Evolutionary conservation across 2,797 vertebrate species (phyloP).

Genomic region (Chaunax sp.): DNA sequence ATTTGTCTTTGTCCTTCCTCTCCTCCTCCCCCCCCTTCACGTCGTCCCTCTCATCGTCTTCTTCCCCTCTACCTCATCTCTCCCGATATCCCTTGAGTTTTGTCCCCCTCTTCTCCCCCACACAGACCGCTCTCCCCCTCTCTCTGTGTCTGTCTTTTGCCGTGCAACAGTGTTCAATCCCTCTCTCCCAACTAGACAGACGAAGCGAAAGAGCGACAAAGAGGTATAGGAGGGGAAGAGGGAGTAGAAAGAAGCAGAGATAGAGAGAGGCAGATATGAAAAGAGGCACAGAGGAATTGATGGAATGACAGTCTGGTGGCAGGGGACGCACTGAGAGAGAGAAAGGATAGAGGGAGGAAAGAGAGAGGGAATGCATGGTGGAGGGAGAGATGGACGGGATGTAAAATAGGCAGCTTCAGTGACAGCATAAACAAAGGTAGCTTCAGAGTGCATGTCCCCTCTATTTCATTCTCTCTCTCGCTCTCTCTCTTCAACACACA

Average conservation of each 20-base stretch:
- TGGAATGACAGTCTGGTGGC: conserved; percentile 72
- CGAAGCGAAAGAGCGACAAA: conserved; percentile 58
- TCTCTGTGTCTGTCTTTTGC: conserved; percentile 35
- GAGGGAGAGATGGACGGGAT: conserved; percentile 52
- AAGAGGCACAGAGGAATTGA: conserved; percentile 73
- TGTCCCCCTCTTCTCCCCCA: background rate
- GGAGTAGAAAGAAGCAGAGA: conserved; percentile 46
- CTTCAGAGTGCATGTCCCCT: conserved; percentile 63
- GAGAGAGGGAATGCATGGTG: conserved; percentile 8
- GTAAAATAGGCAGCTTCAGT: conserved; percentile 71
- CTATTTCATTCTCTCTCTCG: conserved; percentile 64
- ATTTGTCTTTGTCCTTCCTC: conserved; percentile 47
- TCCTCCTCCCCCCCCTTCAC: background rate
- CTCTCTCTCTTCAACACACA: conserved; percentile 21
- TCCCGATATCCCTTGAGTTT: conserved; percentile 19
- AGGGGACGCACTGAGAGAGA: conserved; percentile 43
- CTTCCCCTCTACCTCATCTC: conserved; percentile 10
- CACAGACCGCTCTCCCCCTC: background rate
- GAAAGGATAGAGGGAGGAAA: conserved; percentile 22
- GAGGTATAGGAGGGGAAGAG: conserved; percentile 49
- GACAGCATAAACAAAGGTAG: conserved; percentile 77
- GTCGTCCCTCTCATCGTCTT: conserved; percentile 13
- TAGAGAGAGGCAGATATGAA: conserved; percentile 65
- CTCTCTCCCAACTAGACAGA: conserved; percentile 63
- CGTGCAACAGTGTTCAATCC: conserved; percentile 77